These are phyloP conservation scores for Alectoris magna DNA, from an alignment of 2,797 vertebrate genomes.

Conservation along the genomic window DNA sequence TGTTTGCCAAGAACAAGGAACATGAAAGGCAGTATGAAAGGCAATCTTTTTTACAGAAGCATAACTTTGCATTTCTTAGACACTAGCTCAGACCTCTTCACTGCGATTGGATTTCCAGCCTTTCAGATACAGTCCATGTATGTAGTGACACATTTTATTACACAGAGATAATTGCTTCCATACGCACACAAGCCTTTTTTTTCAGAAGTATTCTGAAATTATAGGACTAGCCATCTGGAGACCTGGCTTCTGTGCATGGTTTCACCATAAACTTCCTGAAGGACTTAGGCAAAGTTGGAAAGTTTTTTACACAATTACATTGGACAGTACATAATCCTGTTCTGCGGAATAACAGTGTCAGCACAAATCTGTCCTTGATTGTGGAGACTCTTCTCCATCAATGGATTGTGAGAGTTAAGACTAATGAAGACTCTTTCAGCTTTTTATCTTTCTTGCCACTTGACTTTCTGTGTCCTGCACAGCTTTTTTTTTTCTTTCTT, in stretches of 20 bases:
- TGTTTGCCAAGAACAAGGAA: neutral
- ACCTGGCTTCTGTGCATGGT: neutral
- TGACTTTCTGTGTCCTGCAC: neutral
- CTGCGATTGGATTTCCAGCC: neutral
- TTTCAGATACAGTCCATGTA: neutral
- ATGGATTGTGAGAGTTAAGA: neutral
- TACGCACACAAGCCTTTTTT: neutral
- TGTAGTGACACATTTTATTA: neutral
- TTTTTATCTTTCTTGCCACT: slow-evolving; percentile 8
- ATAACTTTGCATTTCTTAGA: slow-evolving; percentile 13
- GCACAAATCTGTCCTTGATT: neutral
- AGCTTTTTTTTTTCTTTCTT: neutral
- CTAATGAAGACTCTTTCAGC: neutral
- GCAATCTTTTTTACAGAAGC: neutral
- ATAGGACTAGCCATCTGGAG: neutral
- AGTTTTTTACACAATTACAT: neutral
- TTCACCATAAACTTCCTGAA: slow-evolving; percentile 24
- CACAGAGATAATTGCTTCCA: neutral
- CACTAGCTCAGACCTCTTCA: neutral
- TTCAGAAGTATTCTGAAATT: slow-evolving; percentile 24
- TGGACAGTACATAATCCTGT: neutral
- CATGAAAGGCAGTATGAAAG: slow-evolving; percentile 6
- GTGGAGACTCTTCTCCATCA: neutral
- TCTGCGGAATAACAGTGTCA: neutral
- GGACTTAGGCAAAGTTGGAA: neutral